These are phyloP conservation scores for Phyllostomus hastatus DNA, from an alignment of 2,113 vertebrate species.

Conservation along the genomic window DNA sequence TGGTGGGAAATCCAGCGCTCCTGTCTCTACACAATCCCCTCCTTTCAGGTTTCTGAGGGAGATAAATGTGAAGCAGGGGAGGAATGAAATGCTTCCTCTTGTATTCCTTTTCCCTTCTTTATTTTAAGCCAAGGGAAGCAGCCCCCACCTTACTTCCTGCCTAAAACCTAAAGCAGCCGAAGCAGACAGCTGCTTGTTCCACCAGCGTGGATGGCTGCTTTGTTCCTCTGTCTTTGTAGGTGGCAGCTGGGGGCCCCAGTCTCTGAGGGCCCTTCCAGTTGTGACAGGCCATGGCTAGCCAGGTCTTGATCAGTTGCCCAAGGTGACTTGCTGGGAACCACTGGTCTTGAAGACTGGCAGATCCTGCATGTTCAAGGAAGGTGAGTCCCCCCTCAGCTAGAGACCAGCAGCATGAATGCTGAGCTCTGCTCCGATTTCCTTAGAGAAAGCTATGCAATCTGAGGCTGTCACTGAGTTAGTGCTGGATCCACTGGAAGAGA, in stretches of 20 bases:
- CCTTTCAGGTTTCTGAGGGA: background rate
- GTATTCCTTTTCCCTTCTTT: background rate
- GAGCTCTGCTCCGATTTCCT: background rate
- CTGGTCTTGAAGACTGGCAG: background rate
- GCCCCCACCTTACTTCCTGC: background rate
- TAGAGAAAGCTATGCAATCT: background rate
- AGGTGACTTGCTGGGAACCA: background rate
- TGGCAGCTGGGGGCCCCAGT: accelerated
- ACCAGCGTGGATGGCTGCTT: background rate
- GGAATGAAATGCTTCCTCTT: background rate
- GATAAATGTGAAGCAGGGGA: too few species aligned
- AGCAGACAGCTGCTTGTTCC: background rate
- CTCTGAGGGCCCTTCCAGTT: background rate
- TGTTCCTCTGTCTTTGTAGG: background rate
- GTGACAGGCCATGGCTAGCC: background rate
- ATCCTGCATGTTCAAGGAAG: background rate
- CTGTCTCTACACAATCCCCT: background rate
- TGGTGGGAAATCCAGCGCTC: background rate
- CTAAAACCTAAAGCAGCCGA: background rate
- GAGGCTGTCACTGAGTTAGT: background rate
- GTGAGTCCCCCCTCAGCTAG: background rate
- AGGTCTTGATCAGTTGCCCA: background rate
- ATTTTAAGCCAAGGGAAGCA: background rate
- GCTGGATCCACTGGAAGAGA: background rate
- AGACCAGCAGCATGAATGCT: background rate